Evolutionary conservation across 2,888 invertebrate genomes (phyloP).

Genomic region (Coenonympha arcania): DNA sequence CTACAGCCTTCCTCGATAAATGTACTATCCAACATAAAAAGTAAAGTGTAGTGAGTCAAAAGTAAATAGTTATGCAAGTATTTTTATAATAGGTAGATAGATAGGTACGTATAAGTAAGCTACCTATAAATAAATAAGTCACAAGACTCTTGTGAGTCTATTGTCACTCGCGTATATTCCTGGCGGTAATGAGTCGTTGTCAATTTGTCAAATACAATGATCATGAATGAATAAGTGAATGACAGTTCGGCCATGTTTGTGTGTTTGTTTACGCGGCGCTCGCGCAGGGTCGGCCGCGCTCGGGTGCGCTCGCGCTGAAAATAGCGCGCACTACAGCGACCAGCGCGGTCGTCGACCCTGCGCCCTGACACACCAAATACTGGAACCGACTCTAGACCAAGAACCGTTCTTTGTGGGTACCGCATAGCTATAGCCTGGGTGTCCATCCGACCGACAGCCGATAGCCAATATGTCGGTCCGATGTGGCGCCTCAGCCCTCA

Average conservation of each 20-base stretch:
- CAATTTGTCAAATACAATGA: constrained; percentile 64
- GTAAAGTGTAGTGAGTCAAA: too few species aligned
- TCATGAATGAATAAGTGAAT: constrained; percentile 73
- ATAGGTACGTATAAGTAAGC: too few species aligned
- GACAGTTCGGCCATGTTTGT: constrained; percentile 72
- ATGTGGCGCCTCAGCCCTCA: too few species aligned
- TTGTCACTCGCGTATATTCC: constrained; percentile 26
- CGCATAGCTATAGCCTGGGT: too few species aligned
- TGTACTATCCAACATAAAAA: too few species aligned
- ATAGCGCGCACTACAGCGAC: constrained; percentile 67
- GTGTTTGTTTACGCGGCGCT: constrained; percentile 70
- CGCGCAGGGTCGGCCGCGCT: constrained; percentile 50
- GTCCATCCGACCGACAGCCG: too few species aligned
- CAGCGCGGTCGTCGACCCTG: constrained; percentile 68
- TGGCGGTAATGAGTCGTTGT: constrained; percentile 46
- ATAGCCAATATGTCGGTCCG: too few species aligned
- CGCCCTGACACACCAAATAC: constrained; percentile 69
- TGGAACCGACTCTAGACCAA: constrained; percentile 39
- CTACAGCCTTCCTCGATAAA: too few species aligned
- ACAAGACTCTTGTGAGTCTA: too few species aligned
- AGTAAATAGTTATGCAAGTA: too few species aligned
- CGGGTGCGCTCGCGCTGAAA: constrained; percentile 56
- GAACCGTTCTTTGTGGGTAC: constrained; percentile 40
- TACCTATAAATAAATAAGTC: too few species aligned
- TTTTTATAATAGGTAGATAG: too few species aligned